Evolutionary conservation across 1,140 invertebrate species (phyloP).

Genomic region (Ceratosolen fusciceps): DNA sequence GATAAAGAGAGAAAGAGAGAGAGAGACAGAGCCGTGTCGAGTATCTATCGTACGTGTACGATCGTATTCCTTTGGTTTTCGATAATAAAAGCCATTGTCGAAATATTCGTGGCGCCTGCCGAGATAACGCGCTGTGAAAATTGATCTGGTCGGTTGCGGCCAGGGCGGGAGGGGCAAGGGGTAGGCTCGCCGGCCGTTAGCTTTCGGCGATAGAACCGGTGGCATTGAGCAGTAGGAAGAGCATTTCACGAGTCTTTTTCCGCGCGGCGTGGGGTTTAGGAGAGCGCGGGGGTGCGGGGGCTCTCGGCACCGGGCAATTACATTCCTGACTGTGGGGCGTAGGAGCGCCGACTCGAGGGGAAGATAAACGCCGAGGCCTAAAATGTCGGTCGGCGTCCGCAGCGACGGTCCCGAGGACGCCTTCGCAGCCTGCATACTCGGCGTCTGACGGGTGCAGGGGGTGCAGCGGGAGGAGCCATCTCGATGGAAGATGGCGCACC

Average conservation of each 20-base stretch:
- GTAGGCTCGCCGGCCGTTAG: neutral
- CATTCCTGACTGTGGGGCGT: neutral
- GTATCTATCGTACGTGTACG: too few relatives aligned
- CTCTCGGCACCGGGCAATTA: neutral
- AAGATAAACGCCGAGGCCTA: neutral
- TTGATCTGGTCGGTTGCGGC: too few relatives aligned
- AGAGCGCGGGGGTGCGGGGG: too few relatives aligned
- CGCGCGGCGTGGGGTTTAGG: too few relatives aligned
- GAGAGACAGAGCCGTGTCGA: too few relatives aligned
- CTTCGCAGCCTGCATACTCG: neutral
- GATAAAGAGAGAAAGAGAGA: too few relatives aligned
- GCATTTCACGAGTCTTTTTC: neutral
- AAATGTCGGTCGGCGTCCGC: neutral
- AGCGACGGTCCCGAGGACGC: neutral
- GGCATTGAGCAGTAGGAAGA: neutral
- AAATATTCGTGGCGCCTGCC: neutral
- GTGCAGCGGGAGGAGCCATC: conserved; percentile 38
- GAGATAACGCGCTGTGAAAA: too few relatives aligned
- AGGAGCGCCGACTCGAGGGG: neutral
- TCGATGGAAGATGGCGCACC: conserved; percentile 47
- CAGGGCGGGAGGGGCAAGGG: neutral
- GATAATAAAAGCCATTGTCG: neutral
- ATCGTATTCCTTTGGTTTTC: too few relatives aligned
- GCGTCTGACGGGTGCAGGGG: conserved; percentile 9
- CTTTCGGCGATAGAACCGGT: neutral